Evolutionary conservation across 1,140 invertebrate genomes (phyloP).

Genomic region (Amphibalanus amphitrite): DNA sequence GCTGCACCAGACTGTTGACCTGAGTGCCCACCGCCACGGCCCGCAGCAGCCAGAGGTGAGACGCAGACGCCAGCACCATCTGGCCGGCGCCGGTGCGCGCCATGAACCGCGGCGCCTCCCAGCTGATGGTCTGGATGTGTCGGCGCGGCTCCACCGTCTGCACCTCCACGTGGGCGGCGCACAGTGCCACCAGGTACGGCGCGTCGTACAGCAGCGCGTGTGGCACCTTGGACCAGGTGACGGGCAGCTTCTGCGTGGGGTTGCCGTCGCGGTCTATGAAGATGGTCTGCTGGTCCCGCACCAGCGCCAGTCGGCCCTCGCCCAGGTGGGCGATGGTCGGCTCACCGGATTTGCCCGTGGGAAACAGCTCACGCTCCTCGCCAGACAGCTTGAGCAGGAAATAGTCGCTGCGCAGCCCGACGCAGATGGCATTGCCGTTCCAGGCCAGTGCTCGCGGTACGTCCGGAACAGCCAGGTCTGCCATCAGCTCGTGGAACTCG

Average conservation of each 20-base stretch:
- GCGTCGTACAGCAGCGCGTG: conserved; percentile 62
- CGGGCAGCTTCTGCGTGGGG: conserved; percentile 43
- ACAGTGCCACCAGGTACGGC: conserved; percentile 69
- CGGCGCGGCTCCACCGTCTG: conserved; percentile 50
- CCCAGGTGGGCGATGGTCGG: conserved; percentile 58
- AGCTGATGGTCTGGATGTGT: conserved; percentile 55
- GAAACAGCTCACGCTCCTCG: conserved; percentile 59
- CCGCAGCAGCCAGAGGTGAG: conserved; percentile 69
- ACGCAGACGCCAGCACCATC: conserved; percentile 67
- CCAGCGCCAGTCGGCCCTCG: conserved; percentile 52
- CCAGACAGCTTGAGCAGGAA: conserved; percentile 43
- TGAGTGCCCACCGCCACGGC: conserved; percentile 60
- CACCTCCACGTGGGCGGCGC: conserved; percentile 62
- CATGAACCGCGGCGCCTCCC: conserved; percentile 38
- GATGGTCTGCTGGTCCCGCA: conserved; percentile 66
- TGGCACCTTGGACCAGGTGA: conserved; percentile 71
- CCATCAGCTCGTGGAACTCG: conserved; percentile 52
- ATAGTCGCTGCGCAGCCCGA: conserved; percentile 71
- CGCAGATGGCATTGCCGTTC: conserved; percentile 60
- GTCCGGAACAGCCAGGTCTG: conserved; percentile 62
- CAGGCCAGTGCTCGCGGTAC: conserved; percentile 68
- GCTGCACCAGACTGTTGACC: conserved; percentile 56
- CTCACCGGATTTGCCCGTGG: conserved; percentile 62
- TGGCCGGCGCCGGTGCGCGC: conserved; percentile 19
- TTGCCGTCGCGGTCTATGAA: conserved; percentile 56